Base-by-base conservation (phyloP, 2,797 vertebrate genomes). In the Anableps anableps region DNA sequence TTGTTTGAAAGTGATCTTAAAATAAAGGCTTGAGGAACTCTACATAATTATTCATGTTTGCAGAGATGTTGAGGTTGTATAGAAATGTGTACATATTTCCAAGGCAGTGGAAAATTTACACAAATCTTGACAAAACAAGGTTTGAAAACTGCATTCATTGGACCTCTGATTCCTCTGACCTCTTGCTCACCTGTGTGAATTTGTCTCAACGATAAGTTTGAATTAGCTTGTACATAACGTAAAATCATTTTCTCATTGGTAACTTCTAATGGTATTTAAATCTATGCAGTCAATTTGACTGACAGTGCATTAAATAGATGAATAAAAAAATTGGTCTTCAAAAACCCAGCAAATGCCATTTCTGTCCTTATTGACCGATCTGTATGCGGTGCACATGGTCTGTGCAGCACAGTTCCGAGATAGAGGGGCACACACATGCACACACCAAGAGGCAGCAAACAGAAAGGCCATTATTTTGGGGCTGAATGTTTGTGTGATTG, bases 401-500 rank as follows among this genome's bases (percentile, higher is more conserved):
- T 88, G 83, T 86, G 88, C 89, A 72, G 71, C 85, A 86, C 82
- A 78, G 81, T 88, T 89, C 73, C 26, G 47, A 83, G 88, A 93
- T 85, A 86, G 83, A 89, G 53, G n/a, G 60, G 76, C 75, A 55
- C 31, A 58, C 68, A 29, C 36, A 60, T 70, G 26, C 77, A 86
- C 41, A 78, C 34, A 68, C 71, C 88, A 72, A 78, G 84, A 90
- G 77, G 86, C 78, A 50, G 87, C 88, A 91, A 93, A 93, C 88
- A 93, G 87, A 94, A 93, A 95, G 91, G 88, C 92, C 90, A 94
- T 94, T 94, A 94, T 94, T 93, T 94, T 90, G 85, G 79, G 86
- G 72, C 86, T 87, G 91, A 93, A 92, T 90, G 93, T 94, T 92
- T 93, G 89, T 92, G 91, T 92, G 93, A 94, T 95, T 91, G 90